phyloP scores from a whole-genome alignment of 2,888 invertebrate species.

The Gymnocheta viridis region DNA sequence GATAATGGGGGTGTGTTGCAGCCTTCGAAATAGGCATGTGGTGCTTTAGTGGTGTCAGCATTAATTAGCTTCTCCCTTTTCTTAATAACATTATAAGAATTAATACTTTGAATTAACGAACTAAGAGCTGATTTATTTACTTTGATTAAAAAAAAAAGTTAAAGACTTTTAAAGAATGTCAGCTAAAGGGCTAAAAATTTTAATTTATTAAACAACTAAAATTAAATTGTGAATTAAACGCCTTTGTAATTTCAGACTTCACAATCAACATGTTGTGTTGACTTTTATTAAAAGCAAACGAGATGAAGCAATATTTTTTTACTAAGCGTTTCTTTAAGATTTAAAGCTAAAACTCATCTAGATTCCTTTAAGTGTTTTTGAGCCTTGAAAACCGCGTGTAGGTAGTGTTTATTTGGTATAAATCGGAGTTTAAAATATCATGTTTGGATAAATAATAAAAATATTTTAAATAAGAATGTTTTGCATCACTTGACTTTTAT shows the following conservation, averaged over 20 bases:
- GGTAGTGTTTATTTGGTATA: slow-evolving; percentile 38
- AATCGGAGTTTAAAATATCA: slow-evolving; percentile 24
- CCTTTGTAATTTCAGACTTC: slow-evolving; percentile 10
- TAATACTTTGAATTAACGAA: no score
- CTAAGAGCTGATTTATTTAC: no score
- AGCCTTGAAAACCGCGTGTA: slow-evolving; percentile 7
- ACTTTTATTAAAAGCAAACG: not conserved
- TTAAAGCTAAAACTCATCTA: not conserved
- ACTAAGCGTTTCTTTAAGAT: not conserved
- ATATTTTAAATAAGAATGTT: slow-evolving; percentile 7
- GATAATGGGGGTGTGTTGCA: no score
- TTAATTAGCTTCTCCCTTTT: no score
- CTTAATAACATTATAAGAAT: no score
- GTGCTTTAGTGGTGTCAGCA: no score
- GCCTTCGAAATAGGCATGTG: no score
- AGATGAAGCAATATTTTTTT: not conserved
- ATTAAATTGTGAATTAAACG: not conserved
- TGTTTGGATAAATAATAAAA: slow-evolving; percentile 10
- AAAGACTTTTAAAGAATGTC: not conserved
- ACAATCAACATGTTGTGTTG: not conserved
- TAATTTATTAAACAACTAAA: not conserved
- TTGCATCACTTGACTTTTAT: slow-evolving; percentile 25
- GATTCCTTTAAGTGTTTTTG: not conserved
- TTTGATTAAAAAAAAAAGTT: no score
- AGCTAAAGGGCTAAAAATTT: not conserved